phyloP scores from a whole-genome alignment of 2,113 vertebrate species.

The Solea senegalensis region DNA sequence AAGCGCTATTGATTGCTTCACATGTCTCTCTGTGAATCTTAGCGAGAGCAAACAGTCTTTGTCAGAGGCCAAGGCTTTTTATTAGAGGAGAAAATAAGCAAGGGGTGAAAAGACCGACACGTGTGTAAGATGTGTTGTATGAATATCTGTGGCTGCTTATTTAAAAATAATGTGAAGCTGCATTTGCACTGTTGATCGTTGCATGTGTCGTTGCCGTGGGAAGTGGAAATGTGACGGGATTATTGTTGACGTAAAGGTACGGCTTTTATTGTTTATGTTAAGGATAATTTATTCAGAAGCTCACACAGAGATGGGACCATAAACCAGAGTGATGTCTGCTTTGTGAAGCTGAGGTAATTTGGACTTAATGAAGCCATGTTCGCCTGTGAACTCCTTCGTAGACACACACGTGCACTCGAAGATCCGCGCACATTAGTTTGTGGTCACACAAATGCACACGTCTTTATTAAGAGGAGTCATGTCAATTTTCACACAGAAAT shows the following conservation, averaged over 20 bases:
- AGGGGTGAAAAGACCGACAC: slow-evolving; percentile 1
- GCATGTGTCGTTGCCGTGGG: background rate
- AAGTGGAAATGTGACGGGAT: slow-evolving; percentile 23
- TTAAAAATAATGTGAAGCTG: slow-evolving; percentile 21
- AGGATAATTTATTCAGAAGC: slow-evolving; percentile 46
- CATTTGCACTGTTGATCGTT: slow-evolving; percentile 5
- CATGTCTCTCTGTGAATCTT: slow-evolving; percentile 51
- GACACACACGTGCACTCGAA: background rate
- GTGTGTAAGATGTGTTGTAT: background rate
- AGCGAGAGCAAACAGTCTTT: slow-evolving; percentile 26
- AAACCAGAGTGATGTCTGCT: slow-evolving; percentile 26
- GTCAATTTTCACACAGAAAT: background rate
- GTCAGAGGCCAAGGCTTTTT: slow-evolving; percentile 35
- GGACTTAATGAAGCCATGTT: slow-evolving; percentile 61
- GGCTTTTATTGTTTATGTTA: slow-evolving; percentile 39
- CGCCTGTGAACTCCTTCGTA: background rate
- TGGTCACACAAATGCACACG: background rate
- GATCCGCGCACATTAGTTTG: background rate
- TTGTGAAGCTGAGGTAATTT: slow-evolving; percentile 58
- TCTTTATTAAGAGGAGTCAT: slow-evolving; percentile 13
- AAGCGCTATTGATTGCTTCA: slow-evolving; percentile 63
- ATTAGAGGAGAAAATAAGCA: slow-evolving; percentile 13
- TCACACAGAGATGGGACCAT: slow-evolving; percentile 14
- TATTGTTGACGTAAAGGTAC: slow-evolving; percentile 32
- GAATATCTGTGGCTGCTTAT: slow-evolving; percentile 15